Percentiles rank a stretch among this genome's conserved stretches.
Evolutionary conservation across 2,113 vertebrate genomes (phyloP).

Genomic region (Megatriorchis doriae): DNA sequence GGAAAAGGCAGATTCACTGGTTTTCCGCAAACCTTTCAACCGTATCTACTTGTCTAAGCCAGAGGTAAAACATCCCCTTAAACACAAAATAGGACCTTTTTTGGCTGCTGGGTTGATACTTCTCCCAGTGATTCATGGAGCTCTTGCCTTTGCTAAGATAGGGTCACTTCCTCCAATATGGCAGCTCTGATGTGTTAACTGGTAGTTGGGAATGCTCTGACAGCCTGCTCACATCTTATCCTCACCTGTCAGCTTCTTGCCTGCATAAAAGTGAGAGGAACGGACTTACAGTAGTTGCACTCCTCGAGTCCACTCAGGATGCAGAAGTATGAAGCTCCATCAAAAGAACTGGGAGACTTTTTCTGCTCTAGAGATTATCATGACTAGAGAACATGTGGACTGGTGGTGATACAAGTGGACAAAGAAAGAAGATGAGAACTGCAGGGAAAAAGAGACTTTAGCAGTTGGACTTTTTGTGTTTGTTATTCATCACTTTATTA

Average conservation of each 20-base stretch:
- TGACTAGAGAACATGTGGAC: background rate
- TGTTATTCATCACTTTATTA: background rate
- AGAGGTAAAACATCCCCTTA: background rate
- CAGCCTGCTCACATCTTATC: background rate
- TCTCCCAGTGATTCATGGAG: background rate
- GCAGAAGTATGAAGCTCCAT: background rate
- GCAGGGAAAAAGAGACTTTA: background rate
- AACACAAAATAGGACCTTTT: background rate
- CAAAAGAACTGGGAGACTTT: background rate
- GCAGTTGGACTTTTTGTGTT: background rate
- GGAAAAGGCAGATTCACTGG: background rate
- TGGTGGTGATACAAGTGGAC: background rate
- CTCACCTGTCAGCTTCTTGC: background rate
- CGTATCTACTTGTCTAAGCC: background rate
- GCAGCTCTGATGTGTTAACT: background rate
- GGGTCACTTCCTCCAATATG: background rate
- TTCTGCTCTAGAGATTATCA: background rate
- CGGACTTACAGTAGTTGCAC: background rate
- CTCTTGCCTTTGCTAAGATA: background rate
- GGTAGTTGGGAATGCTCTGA: background rate
- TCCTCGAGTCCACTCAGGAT: background rate
- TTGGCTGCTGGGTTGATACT: background rate
- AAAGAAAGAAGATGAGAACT: background rate
- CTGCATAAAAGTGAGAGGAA: background rate
- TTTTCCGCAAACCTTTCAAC: background rate